Evolutionary conservation across 2,888 invertebrate species (phyloP), one percentile per base, ranked within the genome.

Genomic region (Noctuana brunneofusca): DNA sequence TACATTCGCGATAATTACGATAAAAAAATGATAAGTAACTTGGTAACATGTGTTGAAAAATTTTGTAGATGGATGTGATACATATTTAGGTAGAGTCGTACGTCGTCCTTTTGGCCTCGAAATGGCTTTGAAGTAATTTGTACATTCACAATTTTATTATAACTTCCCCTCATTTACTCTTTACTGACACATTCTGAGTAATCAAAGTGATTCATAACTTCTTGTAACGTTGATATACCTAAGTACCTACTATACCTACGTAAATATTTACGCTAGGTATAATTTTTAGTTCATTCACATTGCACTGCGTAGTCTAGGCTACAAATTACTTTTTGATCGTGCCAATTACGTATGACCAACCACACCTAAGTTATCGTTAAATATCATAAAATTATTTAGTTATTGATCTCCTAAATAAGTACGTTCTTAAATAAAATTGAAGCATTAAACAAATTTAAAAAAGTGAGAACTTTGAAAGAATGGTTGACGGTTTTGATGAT

Each of bases 281-380:
- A 54, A 49, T 62, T 62, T 41, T 50, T 30, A n/a, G 62, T 56
- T 56, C 56, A 50, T 30, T 56, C 50, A 50, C 49, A 12, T 41
- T 24, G 18, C 12, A 22, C 43, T 48, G 1, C 20, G 41, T 22
- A 35, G 48, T 35, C 14, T 41, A 22, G 35, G 32, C 32, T 43
- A 53, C 24, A 18, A 54, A 43, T 49, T 50, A 38, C 16, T 32
- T 55, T 49, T 54, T 22, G 48, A 18, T n/a, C 46, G n/a, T 46
- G 57, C 66, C 62, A 68, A 69, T 63, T 69, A 63, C 60, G 70
- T n/a, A n/a, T n/a, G n/a, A n/a, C n/a, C n/a, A n/a, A 68, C 71
- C 70, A 71, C 70, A 70, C 70, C 70, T 71, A 6, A 6, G 6
- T 14, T 14, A 14, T 38, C 38, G 38, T 14, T 38, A 38, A 38